A percentile compares a stretch with the other conserved stretches of the same genome.
These are phyloP conservation scores for Beris morrisii DNA, from an alignment of 2,888 invertebrate genomes.

Conservation along the genomic window DNA sequence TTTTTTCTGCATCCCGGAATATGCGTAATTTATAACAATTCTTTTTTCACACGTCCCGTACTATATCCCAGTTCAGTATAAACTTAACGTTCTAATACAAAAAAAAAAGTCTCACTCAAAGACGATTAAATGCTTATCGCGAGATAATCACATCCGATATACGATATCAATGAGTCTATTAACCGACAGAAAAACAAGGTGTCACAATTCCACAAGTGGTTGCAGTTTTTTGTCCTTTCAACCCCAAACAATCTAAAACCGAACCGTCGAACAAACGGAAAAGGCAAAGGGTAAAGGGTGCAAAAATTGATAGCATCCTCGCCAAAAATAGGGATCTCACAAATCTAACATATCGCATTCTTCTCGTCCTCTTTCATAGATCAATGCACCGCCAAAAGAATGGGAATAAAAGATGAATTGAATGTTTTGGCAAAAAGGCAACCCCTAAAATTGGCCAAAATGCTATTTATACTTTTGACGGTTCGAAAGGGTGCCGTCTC, in stretches of 20 bases:
- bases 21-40: too few relatives aligned
- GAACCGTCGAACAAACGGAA: neutral
- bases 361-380: conserved; percentile 8
- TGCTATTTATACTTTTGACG: neutral
- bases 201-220: conserved; percentile 31
- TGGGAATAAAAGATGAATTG: conserved; percentile 29
- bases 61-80: too few relatives aligned
- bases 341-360: conserved; percentile 10
- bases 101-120: neutral
- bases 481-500: conserved; percentile 18
- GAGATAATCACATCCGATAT: conserved; percentile 20
- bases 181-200: conserved; percentile 28
- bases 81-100: too few relatives aligned
- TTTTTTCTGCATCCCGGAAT: too few relatives aligned
- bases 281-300: neutral
- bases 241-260: conserved; percentile 10
- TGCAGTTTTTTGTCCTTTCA: conserved; percentile 23
- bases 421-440: conserved; percentile 33
- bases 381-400: conserved; percentile 18
- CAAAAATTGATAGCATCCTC: neutral
- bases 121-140: conserved; percentile 6
- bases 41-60: too few relatives aligned
- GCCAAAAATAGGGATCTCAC: conserved; percentile 1
- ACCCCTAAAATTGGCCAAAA: conserved; percentile 13
- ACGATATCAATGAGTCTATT: conserved; percentile 16